phyloP scores from a whole-genome alignment of 2,113 vertebrate species.

The Ancistrus triradiatus region DNA sequence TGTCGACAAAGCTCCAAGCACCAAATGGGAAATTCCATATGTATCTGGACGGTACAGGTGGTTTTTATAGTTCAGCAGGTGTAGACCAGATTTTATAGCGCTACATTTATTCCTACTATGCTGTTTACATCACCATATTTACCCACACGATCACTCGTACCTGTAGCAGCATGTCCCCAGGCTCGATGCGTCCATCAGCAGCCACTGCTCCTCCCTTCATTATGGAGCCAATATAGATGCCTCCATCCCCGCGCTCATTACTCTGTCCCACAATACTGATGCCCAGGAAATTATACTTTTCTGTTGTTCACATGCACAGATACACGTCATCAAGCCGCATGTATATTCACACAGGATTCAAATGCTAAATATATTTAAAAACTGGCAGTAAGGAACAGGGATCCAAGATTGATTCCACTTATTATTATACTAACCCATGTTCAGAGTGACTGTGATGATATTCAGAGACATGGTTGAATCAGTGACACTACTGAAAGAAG shows the following conservation, averaged over 20 bases:
- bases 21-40: too few relatives aligned
- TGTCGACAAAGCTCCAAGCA: too few relatives aligned
- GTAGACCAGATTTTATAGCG: too few relatives aligned
- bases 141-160: slow-evolving; percentile 54
- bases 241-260: slow-evolving; percentile 84
- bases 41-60: too few relatives aligned
- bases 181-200: slow-evolving; percentile 84
- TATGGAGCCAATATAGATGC: slow-evolving; percentile 90
- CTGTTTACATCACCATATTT: too few relatives aligned
- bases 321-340: neutral
- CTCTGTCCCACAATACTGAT: slow-evolving; percentile 91
- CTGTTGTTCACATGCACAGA: slow-evolving; percentile 54
- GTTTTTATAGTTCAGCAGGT: too few relatives aligned
- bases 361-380: neutral
- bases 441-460: slow-evolving; percentile 87
- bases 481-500: slow-evolving; percentile 86
- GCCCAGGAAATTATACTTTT: slow-evolving; percentile 90
- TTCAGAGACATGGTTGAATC: slow-evolving; percentile 90
- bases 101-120: too few relatives aligned
- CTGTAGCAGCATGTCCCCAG: slow-evolving; percentile 88
- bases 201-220: slow-evolving; percentile 91
- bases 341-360: neutral
- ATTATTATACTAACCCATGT: slow-evolving; percentile 73
- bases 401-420: neutral
- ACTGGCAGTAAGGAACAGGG: neutral